Evolutionary conservation across 2,888 invertebrate genomes (phyloP).

Genomic region (Brachypalpus laphriformis): DNA sequence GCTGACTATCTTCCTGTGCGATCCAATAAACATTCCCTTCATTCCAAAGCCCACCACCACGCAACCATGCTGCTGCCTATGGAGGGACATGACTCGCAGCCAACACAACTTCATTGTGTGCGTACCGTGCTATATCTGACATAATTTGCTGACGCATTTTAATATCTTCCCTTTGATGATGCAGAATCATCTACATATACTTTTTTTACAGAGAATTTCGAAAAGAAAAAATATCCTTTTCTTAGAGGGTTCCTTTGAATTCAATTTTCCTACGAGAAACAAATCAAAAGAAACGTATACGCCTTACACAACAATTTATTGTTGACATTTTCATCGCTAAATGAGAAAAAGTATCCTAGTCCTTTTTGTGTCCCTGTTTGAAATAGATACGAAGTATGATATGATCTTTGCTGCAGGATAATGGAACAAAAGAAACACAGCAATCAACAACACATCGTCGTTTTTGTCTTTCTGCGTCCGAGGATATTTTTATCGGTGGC

Average conservation of each 20-base stretch:
- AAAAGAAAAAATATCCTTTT: constrained; percentile 14
- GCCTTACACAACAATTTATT: constrained; percentile 17
- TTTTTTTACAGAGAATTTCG: background rate
- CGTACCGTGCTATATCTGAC: background rate
- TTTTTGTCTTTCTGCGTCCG: constrained; percentile 25
- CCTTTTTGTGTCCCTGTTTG: background rate
- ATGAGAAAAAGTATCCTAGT: background rate
- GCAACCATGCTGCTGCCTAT: background rate
- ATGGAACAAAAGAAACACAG: background rate
- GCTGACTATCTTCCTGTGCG: constrained; percentile 14
- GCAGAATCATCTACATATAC: constrained; percentile 9
- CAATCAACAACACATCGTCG: constrained; percentile 6
- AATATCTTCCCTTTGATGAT: constrained; percentile 32
- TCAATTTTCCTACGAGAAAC: background rate
- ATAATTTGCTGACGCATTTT: constrained; percentile 46
- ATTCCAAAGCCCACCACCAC: background rate
- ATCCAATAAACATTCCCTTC: constrained; percentile 20
- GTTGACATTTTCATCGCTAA: constrained; percentile 36
- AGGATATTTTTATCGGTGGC: constrained; percentile 21
- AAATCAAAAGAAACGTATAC: constrained; percentile 33
- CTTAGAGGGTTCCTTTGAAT: constrained; percentile 20
- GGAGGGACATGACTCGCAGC: background rate
- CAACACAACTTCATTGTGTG: background rate
- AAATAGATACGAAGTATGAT: background rate
- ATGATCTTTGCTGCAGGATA: constrained; percentile 21